Evolutionary conservation across 2,888 invertebrate species (phyloP).

Genomic region (Malachius bipustulatus): DNA sequence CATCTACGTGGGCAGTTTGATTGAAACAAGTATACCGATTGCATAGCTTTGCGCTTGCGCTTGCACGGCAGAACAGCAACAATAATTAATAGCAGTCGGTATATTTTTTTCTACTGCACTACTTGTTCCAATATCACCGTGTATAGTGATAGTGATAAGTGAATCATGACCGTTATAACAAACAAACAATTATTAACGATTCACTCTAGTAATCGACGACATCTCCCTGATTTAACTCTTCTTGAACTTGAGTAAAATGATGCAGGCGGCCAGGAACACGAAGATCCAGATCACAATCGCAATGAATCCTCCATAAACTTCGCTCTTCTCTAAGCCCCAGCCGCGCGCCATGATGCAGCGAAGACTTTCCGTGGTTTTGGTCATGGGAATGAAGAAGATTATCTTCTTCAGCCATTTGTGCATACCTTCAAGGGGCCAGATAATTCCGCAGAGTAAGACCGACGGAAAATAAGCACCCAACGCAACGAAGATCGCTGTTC

Average conservation of each 20-base stretch:
- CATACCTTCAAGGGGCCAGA: constrained; percentile 94
- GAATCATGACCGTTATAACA: no score
- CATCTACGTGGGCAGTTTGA: no score
- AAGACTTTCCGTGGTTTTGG: constrained; percentile 77
- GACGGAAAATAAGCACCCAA: constrained; percentile 78
- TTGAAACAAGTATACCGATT: no score
- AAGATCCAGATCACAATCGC: constrained; percentile 70
- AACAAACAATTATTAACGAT: no score
- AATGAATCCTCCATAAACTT: constrained; percentile 72
- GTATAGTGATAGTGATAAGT: no score
- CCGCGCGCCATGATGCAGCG: constrained; percentile 76
- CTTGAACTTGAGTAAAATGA: constrained; percentile 69
- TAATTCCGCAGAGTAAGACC: constrained; percentile 76
- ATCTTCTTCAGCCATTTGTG: constrained; percentile 55
- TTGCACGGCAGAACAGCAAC: no score
- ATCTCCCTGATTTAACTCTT: constrained; percentile 67
- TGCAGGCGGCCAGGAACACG: constrained; percentile 60
- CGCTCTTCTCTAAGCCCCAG: constrained; percentile 58
- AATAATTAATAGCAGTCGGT: no score
- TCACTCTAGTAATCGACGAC: no score
- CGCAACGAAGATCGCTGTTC: constrained; percentile 75
- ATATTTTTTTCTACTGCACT: no score
- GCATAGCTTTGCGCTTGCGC: no score
- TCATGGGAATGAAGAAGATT: constrained; percentile 69
- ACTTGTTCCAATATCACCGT: no score